Percentiles rank a stretch among this genome's conserved stretches.
These are phyloP conservation scores for Puffinus mauretanicus DNA, from an alignment of 2,113 vertebrate species.

Conservation along the genomic window DNA sequence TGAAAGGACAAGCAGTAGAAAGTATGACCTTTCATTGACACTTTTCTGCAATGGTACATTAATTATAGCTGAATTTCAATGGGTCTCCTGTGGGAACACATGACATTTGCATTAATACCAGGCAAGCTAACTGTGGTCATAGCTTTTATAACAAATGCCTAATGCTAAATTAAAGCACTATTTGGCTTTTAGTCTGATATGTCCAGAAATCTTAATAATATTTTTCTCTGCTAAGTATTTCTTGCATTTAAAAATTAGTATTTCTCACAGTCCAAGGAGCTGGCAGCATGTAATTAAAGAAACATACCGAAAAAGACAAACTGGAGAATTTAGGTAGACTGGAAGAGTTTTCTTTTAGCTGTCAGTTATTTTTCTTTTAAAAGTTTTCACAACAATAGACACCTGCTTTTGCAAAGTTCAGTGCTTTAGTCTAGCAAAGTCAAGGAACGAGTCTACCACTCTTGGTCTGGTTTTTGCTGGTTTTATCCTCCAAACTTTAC, in stretches of 20 bases:
- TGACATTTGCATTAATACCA: background rate
- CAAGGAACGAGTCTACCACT: background rate
- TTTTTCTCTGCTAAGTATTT: background rate
- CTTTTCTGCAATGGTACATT: background rate
- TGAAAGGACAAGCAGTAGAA: conserved; percentile 24
- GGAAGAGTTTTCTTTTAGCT: background rate
- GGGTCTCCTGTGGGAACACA: background rate
- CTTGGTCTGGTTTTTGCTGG: background rate
- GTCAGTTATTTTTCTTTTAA: background rate
- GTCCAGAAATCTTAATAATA: background rate
- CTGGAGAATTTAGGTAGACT: background rate
- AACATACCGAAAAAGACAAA: background rate
- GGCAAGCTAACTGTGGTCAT: background rate
- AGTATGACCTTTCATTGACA: conserved; percentile 18
- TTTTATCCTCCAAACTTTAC: background rate
- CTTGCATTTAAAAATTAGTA: background rate
- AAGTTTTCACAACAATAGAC: background rate
- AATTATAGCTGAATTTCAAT: conserved; percentile 29
- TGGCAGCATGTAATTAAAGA: background rate
- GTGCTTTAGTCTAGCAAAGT: background rate
- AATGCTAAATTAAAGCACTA: background rate
- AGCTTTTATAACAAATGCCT: background rate
- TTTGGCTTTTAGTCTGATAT: background rate
- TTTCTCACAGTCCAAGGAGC: background rate
- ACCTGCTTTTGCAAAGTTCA: background rate